These are phyloP conservation scores for Blastomussa wellsi DNA, from an alignment of 92 coral and sea anemone species.

Conservation along the genomic window DNA sequence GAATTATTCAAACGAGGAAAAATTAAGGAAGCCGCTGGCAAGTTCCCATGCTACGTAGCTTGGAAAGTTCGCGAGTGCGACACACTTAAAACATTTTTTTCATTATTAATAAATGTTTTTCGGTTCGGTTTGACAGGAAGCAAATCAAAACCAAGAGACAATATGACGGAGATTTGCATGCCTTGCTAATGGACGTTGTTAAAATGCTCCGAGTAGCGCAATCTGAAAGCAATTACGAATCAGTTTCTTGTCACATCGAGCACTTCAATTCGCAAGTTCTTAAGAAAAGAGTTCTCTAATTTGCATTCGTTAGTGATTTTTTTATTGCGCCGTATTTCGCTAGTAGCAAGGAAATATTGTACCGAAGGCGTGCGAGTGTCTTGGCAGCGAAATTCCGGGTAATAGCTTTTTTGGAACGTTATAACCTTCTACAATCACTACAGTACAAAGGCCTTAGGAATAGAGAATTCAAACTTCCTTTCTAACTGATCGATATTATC, in stretches of 20 bases:
- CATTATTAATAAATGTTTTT: conserved; percentile 24
- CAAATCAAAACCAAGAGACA: conserved; percentile 45
- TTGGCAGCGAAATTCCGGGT: neutral
- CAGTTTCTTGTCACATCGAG: conserved; percentile 23
- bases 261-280: conserved; percentile 32
- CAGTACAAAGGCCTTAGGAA: neutral
- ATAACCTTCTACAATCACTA: neutral
- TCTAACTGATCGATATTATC: conserved; percentile 26
- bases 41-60: conserved; percentile 9
- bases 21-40: conserved; percentile 2
- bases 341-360: neutral
- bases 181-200: conserved; percentile 35
- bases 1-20: conserved; percentile 1
- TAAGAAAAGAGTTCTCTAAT: conserved; percentile 12
- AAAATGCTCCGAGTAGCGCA: conserved; percentile 21
- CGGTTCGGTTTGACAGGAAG: conserved; percentile 41
- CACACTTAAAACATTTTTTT: conserved; percentile 3
- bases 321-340: neutral
- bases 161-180: conserved; percentile 45
- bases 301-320: conserved; percentile 22
- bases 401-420: conserved; percentile 3
- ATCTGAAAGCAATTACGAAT: conserved; percentile 48
- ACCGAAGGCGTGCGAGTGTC: neutral
- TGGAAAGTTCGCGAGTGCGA: conserved; percentile 13
- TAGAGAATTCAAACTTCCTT: conserved; percentile 21